Base-by-base conservation (phyloP, 2,113 vertebrate genomes). In the Actinemys pallida region DNA sequence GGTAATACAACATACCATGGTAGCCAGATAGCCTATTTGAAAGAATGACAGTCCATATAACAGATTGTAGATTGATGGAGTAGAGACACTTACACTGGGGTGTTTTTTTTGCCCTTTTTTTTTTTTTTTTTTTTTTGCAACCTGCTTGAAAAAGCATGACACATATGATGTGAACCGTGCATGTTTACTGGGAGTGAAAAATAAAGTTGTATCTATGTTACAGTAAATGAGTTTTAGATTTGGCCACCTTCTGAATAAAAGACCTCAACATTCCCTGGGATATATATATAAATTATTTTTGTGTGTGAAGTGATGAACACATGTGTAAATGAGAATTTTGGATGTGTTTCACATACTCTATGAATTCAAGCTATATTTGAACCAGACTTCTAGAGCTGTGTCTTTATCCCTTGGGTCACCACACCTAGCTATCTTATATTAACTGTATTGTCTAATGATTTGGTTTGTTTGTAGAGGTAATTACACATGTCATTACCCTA, bases 401-500 rank as follows among this genome's bases (percentile, higher is more conserved):
- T 88, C 90, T 95, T 0, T 89, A 59, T 94, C 93, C 93, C 57
- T 59, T 65, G 84, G 93, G 91, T 96, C 88, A 89, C 80, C 93
- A 93, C 35, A 95, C 93, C 90, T 2, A 16, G 47, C 56, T 11
- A 35, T 62, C 4, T 78, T 93, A 92, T 94, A 90, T 96, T 95
- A 97, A 96, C 96, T 76, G 75, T 88, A 82, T 96, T 93, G 81
- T 59, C 59, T 75, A 92, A 52, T 94, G 75, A 87, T 89, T 88
- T 94, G 86, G 87, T 96, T 96, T 95, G 96, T 96, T 96, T 97
- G 75, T 90, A 94, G 87, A 95, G 82, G 91, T 96, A 96, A 95
- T 94, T 97, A 87, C 86, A 52, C 95, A 92, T 96, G 84, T 93
- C 93, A 94, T 96, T 94, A 92, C 76, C 91, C 93, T 89, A 90